phyloP scores from a whole-genome alignment of 2,797 vertebrate genomes.

The Propithecus deckenii region DNA sequence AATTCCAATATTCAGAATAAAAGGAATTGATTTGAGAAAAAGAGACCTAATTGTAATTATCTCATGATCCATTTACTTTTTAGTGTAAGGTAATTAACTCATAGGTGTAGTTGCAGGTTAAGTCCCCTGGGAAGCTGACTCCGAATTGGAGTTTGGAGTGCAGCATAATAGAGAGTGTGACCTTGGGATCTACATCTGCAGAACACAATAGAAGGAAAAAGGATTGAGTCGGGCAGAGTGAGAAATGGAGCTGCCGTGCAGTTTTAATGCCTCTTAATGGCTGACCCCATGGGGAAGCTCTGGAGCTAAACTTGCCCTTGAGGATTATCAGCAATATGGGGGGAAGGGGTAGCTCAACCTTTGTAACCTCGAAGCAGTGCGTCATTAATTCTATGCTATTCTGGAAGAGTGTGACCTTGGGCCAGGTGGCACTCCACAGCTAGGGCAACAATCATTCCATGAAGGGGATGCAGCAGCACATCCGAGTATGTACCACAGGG shows the following conservation, averaged over 20 bases:
- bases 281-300: background rate
- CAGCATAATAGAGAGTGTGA: background rate
- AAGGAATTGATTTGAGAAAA: background rate
- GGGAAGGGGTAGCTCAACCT: too few relatives aligned
- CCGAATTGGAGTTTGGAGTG: background rate
- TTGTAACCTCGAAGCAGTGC: background rate
- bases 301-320: background rate
- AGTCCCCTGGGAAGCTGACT: background rate
- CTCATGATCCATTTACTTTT: background rate
- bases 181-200: background rate
- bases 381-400: background rate
- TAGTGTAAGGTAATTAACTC: background rate
- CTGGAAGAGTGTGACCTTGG: background rate
- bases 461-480: too few relatives aligned
- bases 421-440: too few relatives aligned
- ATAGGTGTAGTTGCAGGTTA: background rate
- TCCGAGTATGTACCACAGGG: fast-evolving
- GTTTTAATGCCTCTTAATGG: background rate
- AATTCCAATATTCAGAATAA: background rate
- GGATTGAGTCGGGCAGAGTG: background rate
- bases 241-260: background rate
- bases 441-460: background rate
- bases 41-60: background rate
- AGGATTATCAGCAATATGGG: background rate
- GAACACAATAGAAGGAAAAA: background rate